These are phyloP conservation scores for Sterrhoptilus dennistouni DNA, from an alignment of 2,113 vertebrate genomes.

Conservation along the genomic window DNA sequence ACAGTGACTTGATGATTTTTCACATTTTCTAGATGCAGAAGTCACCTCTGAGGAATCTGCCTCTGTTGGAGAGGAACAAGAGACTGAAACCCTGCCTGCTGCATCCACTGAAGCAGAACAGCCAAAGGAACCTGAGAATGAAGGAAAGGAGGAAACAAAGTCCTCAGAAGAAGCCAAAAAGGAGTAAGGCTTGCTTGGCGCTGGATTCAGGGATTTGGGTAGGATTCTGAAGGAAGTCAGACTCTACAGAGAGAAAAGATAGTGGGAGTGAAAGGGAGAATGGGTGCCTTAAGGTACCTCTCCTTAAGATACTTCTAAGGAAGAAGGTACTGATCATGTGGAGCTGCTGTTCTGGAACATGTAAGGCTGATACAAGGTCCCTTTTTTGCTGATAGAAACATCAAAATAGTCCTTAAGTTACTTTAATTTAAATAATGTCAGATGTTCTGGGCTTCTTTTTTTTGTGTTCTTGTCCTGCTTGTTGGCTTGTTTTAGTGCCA, in stretches of 20 bases:
- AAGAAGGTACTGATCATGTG: neutral
- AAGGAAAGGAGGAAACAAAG: slow-evolving; percentile 77
- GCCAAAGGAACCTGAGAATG: slow-evolving; percentile 72
- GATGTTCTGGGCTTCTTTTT: neutral
- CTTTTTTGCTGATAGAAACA: neutral
- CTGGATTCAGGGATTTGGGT: neutral
- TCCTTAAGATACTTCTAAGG: neutral
- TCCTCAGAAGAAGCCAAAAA: slow-evolving; percentile 81
- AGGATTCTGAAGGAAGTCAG: neutral
- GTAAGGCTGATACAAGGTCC: neutral
- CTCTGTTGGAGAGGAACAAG: slow-evolving; percentile 83
- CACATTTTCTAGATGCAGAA: slow-evolving; percentile 76
- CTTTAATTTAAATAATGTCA: neutral
- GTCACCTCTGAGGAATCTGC: slow-evolving; percentile 85
- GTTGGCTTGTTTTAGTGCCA: neutral
- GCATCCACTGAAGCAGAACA: slow-evolving; percentile 74
- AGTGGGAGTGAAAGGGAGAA: neutral
- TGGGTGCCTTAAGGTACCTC: neutral
- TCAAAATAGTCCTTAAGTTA: neutral
- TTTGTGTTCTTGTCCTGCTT: neutral
- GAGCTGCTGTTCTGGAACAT: neutral
- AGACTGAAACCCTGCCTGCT: slow-evolving; percentile 76
- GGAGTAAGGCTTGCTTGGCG: slow-evolving; percentile 77
- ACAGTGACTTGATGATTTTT: neutral
- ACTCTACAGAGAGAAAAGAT: neutral